These are phyloP conservation scores for Salvelinus alpinus DNA, from an alignment of 2,113 vertebrate genomes.

Conservation along the genomic window DNA sequence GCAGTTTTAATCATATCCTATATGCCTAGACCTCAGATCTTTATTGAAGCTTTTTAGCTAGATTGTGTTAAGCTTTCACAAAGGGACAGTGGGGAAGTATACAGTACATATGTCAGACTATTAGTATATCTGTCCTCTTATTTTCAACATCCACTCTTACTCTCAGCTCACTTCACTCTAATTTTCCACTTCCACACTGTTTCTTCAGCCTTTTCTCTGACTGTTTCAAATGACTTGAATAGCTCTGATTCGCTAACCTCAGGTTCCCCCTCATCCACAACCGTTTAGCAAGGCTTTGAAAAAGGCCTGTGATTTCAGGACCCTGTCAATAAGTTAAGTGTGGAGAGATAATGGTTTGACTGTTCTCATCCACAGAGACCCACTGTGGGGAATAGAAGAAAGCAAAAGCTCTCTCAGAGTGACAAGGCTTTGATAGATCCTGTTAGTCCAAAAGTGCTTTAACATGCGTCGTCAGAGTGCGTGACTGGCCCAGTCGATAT, in stretches of 20 bases:
- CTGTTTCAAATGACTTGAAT: constrained; percentile 48
- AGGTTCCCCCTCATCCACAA: neutral
- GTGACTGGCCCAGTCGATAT: neutral
- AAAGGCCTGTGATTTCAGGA: neutral
- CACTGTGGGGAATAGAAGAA: constrained; percentile 26
- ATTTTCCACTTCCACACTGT: too few species aligned
- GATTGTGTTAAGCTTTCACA: too few species aligned
- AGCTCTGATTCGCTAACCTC: constrained; percentile 29
- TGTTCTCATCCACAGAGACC: constrained; percentile 13
- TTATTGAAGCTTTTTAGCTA: too few species aligned
- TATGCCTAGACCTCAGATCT: too few species aligned
- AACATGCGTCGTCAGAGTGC: neutral
- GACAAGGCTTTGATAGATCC: constrained; percentile 57
- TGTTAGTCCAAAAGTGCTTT: constrained; percentile 18
- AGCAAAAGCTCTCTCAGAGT: constrained; percentile 23
- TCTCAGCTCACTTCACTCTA: too few species aligned
- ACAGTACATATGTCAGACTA: too few species aligned
- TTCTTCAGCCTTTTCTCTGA: too few species aligned
- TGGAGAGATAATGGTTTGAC: constrained; percentile 32
- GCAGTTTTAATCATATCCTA: too few species aligned
- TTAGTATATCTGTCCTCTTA: too few species aligned
- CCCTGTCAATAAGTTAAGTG: constrained; percentile 39
- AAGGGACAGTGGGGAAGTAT: too few species aligned
- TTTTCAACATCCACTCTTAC: too few species aligned
- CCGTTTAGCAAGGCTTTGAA: constrained; percentile 7